Conservation (phyloP, 1,140 invertebrate species). For the Drosophila seguyi region DNA sequence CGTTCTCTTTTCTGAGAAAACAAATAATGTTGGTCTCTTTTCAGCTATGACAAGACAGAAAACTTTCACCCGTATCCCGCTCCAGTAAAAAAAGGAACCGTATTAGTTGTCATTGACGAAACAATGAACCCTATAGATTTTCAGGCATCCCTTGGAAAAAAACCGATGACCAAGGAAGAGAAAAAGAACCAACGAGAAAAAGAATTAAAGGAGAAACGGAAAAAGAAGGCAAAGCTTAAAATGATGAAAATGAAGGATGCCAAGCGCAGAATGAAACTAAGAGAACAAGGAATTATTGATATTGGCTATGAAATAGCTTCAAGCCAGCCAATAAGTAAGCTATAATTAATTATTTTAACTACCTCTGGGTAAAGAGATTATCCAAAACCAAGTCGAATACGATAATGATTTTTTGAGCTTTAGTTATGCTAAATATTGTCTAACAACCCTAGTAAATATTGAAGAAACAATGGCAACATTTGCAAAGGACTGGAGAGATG, state of each 20-base stretch:
- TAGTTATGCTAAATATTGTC: neutral
- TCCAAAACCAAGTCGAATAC: neutral
- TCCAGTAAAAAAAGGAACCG: slow-evolving; percentile 86
- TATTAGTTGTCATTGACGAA: slow-evolving; percentile 86
- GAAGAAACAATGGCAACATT: slow-evolving; percentile 85
- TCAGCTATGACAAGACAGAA: slow-evolving; percentile 85
- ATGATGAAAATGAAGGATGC: slow-evolving; percentile 69
- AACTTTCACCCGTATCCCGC: slow-evolving; percentile 87
- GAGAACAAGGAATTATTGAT: slow-evolving; percentile 79
- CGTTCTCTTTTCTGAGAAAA: slow-evolving; percentile 8
- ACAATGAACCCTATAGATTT: slow-evolving; percentile 86
- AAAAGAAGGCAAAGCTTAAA: slow-evolving; percentile 63
- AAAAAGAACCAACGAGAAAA: slow-evolving; percentile 60
- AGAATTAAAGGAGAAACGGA: slow-evolving; percentile 67
- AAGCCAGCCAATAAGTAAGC: slow-evolving; percentile 67
- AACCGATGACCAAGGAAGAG: slow-evolving; percentile 75
- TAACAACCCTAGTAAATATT: slow-evolving; percentile 55
- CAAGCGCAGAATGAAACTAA: slow-evolving; percentile 71
- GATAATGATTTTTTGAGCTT: neutral
- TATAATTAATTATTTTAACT: too few species aligned
- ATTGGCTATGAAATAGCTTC: slow-evolving; percentile 49
- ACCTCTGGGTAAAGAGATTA: too few species aligned
- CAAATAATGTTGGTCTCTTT: neutral
- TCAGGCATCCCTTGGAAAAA: slow-evolving; percentile 70
- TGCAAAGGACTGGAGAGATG: slow-evolving; percentile 85